Percentiles rank a stretch among this genome's conserved stretches.
Evolutionary conservation across 2,888 invertebrate genomes (phyloP).

Genomic region (Piscicola geometra): DNA sequence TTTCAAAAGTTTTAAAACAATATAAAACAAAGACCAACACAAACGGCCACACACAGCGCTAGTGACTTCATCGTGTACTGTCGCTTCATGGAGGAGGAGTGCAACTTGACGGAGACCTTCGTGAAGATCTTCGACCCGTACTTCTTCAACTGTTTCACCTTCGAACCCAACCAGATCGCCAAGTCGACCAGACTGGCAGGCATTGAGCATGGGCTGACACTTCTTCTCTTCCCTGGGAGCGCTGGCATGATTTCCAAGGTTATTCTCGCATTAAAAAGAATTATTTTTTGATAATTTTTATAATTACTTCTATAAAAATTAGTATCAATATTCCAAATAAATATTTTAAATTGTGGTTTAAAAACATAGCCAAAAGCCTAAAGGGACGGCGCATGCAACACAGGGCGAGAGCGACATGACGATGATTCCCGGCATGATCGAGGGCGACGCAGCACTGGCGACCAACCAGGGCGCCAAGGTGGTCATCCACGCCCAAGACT

Average conservation of each 20-base stretch:
- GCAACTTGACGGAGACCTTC: slow-evolving; percentile 42
- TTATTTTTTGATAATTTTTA: not conserved
- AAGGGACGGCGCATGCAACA: no score
- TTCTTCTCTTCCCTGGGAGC: slow-evolving; percentile 44
- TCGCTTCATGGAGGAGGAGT: slow-evolving; percentile 43
- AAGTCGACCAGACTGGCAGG: slow-evolving; percentile 42
- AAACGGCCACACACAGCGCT: slow-evolving; percentile 27
- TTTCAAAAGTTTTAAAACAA: no score
- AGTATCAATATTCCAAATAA: not conserved
- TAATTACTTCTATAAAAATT: slow-evolving; percentile 1
- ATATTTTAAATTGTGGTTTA: no score
- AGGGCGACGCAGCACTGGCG: slow-evolving; percentile 43
- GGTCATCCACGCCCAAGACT: slow-evolving; percentile 44
- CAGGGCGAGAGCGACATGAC: not conserved
- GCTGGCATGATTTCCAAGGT: slow-evolving; percentile 40
- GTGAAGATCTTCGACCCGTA: slow-evolving; percentile 43
- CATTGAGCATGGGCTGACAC: slow-evolving; percentile 44
- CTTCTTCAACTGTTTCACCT: slow-evolving; percentile 46
- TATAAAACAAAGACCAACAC: no score
- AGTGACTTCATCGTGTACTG: slow-evolving; percentile 44
- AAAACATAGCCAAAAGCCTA: no score
- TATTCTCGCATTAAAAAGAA: no score
- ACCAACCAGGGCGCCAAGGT: slow-evolving; percentile 44
- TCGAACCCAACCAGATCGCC: slow-evolving; percentile 40
- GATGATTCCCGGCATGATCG: slow-evolving; percentile 40